phyloP scores from a whole-genome alignment of 2,888 invertebrate genomes.

The Aphidoletes aphidimyza region DNA sequence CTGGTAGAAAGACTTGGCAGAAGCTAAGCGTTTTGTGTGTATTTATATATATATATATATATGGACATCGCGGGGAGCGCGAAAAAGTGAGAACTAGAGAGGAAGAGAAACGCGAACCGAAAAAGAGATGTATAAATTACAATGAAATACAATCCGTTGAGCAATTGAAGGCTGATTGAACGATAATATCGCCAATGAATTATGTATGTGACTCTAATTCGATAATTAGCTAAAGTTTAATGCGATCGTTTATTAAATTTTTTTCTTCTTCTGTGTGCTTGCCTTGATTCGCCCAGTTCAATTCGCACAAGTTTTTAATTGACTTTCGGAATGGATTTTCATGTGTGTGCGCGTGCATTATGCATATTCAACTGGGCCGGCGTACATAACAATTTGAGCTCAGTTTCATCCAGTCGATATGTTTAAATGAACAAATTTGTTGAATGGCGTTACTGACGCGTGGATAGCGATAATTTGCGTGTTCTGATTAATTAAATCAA shows the following conservation, averaged over 20 bases:
- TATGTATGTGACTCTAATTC: conserved; percentile 52
- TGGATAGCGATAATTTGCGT: conserved; percentile 24
- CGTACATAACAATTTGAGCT: too few relatives aligned
- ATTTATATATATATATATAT: too few relatives aligned
- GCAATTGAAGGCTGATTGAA: conserved; percentile 46
- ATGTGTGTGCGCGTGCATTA: too few relatives aligned
- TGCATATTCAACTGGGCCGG: too few relatives aligned
- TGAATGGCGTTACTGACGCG: background rate
- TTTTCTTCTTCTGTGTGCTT: background rate
- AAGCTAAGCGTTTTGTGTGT: too few relatives aligned
- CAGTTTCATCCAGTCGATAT: too few relatives aligned
- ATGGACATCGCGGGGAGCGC: too few relatives aligned
- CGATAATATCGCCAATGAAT: conserved; percentile 45
- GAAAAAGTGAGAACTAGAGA: background rate
- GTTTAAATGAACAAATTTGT: background rate
- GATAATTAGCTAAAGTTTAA: conserved; percentile 35
- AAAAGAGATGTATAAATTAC: background rate
- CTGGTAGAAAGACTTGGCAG: too few relatives aligned
- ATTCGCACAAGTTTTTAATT: too few relatives aligned
- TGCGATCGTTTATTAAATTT: background rate
- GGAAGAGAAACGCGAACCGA: background rate
- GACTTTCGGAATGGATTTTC: too few relatives aligned
- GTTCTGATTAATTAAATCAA: conserved; percentile 26
- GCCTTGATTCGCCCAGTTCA: background rate
- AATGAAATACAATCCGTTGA: background rate